Evolutionary conservation across 2,797 vertebrate genomes (phyloP).

Genomic region (Perodicticus potto): DNA sequence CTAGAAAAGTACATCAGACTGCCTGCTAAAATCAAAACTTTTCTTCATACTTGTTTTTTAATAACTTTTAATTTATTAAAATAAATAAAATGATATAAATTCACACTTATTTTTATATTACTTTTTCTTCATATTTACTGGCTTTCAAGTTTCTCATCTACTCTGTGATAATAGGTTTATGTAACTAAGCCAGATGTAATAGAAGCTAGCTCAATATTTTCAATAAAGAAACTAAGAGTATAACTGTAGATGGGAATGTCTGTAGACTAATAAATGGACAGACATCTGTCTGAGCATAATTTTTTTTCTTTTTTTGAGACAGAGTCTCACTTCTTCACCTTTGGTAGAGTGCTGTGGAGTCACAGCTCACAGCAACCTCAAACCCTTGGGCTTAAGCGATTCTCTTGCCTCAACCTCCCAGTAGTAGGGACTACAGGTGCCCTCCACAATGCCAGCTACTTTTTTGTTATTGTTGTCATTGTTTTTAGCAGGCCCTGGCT

Average conservation of each 20-base stretch:
- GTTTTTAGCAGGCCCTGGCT: too few species aligned
- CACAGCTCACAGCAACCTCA: too few species aligned
- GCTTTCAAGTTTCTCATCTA: not conserved
- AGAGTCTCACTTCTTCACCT: too few species aligned
- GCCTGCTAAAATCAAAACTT: not conserved
- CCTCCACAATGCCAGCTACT: too few species aligned
- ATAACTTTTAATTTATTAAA: not conserved
- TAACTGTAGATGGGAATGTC: not conserved
- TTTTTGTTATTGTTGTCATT: too few species aligned
- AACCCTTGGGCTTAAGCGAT: too few species aligned
- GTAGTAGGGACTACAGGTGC: too few species aligned
- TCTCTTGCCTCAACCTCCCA: too few species aligned
- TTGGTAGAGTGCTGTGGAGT: too few species aligned
- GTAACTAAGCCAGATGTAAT: not conserved
- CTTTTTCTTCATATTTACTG: not conserved
- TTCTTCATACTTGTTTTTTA: slow-evolving; percentile 37
- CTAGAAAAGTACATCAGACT: not conserved
- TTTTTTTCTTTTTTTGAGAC: not conserved
- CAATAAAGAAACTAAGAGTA: not conserved
- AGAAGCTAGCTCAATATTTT: not conserved
- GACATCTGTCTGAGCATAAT: not conserved
- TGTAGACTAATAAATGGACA: not conserved
- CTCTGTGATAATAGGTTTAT: not conserved
- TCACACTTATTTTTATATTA: slow-evolving; percentile 38
- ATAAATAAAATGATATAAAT: not conserved